phyloP scores from a whole-genome alignment of 2,797 vertebrate genomes.

The Molossus alvarezi region DNA sequence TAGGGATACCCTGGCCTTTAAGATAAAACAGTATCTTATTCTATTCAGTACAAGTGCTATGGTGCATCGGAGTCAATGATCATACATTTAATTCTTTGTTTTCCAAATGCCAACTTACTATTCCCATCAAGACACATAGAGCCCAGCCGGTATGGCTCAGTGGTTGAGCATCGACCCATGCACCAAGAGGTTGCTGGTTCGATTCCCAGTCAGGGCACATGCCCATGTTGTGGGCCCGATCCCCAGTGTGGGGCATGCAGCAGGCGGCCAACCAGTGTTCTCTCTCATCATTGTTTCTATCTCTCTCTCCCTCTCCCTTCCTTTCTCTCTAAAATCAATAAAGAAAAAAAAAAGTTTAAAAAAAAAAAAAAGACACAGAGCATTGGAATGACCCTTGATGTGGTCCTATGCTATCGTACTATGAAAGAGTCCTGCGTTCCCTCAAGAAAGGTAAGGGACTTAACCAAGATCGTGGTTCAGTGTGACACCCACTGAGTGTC shows the following conservation, averaged over 20 bases:
- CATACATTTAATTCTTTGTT: neutral
- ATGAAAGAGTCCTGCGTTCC: neutral
- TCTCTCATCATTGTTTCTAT: no score
- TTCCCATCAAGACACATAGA: neutral
- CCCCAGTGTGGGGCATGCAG: no score
- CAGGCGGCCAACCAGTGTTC: no score
- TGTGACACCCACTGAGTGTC: neutral
- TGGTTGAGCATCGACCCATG: no score
- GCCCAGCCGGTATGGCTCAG: no score
- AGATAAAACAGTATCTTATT: constrained; percentile 53
- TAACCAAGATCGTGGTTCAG: neutral
- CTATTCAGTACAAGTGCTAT: neutral
- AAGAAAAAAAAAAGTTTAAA: no score
- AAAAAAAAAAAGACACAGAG: neutral
- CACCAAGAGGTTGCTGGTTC: no score
- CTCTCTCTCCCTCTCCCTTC: no score
- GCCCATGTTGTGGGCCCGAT: no score
- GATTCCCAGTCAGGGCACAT: no score
- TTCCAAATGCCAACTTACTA: neutral
- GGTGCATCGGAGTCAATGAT: neutral
- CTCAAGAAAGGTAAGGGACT: neutral
- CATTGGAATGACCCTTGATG: neutral
- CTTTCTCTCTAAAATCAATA: no score
- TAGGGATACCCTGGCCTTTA: neutral
- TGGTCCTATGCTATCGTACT: neutral